Base-by-base conservation (phyloP, 2,113 vertebrate species). In the Pedetes capensis region DNA sequence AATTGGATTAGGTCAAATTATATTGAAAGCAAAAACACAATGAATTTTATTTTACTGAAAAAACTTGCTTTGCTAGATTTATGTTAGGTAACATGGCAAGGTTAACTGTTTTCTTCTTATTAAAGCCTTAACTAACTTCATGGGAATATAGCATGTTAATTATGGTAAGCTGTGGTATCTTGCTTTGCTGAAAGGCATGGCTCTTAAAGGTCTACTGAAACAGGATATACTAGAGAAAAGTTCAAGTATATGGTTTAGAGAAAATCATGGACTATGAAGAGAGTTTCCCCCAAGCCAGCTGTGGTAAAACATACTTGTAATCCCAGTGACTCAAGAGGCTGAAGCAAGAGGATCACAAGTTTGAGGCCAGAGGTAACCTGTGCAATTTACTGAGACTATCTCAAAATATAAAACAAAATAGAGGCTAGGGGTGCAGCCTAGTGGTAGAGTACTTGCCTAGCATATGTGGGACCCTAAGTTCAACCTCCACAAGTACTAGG, bases 11-110 rank as follows among this genome's bases (percentile, higher is more conserved):
- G 29, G 71, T 27, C 6, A 81, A 93, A 87, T 47, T 72, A 17
- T 88, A 81, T 1, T 64, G 47, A 93, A 93, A 91, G 32, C 34
- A 84, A 61, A 93, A 91, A 23, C 9, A 63, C 53, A 68, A 49
- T 75, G 57, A 96, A 84, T 51, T 53, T 87, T 57, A 39, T n/a
- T 90, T 94, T 74, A 84, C 34, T 69, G 44, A 82, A 76, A 75
- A 94, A 55, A 90, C 17, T 79, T 95, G 63, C 63, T 83, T 53
- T 91, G 34, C 75, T 18, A 91, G 68, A 18, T 64, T 81, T 78
- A 42, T 32, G 4, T 55, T 75, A 83, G 44, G 22, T 39, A 88
- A 93, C 8, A 86, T 4, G 4, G 34, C 49, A 91, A 85, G 5
- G 23, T 16, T 94, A 18, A n/a, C n/a, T 57, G 74, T 93, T 87